These are phyloP conservation scores for Calypte anna DNA, from an alignment of 2,113 vertebrate genomes.

Conservation along the genomic window DNA sequence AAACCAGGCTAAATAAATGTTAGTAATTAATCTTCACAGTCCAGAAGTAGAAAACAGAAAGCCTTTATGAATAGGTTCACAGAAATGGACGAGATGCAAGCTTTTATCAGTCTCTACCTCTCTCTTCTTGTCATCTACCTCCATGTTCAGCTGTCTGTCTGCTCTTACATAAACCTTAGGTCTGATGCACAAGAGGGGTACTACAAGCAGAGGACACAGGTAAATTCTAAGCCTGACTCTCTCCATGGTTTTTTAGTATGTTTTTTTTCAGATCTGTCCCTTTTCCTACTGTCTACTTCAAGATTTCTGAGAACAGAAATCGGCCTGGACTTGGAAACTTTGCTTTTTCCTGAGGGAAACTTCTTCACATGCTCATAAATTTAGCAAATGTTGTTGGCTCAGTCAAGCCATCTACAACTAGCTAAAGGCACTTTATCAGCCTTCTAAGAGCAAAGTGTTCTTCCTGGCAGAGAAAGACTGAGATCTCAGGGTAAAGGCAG, in stretches of 20 bases:
- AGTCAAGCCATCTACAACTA: not conserved
- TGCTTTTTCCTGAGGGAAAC: not conserved
- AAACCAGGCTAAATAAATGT: not conserved
- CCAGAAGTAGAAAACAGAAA: not conserved
- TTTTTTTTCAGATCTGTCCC: not conserved
- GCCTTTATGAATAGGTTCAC: not conserved
- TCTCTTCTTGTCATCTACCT: not conserved
- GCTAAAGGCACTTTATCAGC: not conserved
- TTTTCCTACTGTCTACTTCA: not conserved
- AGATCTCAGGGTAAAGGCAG: not conserved
- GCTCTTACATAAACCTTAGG: not conserved
- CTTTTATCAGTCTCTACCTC: not conserved
- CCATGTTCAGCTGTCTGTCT: not conserved
- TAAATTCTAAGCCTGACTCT: not conserved
- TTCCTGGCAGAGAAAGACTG: not conserved
- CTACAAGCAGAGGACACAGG: accelerated
- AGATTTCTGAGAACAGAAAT: not conserved
- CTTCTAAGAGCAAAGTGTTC: not conserved
- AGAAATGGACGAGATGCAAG: not conserved
- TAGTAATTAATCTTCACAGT: not conserved
- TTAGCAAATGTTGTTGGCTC: not conserved
- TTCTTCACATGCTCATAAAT: not conserved
- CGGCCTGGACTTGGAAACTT: not conserved
- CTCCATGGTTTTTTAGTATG: not conserved
- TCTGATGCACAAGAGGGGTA: not conserved